phyloP scores from a whole-genome alignment of 35 echinoderm and acorn worm genomes.

The Amphiura filiformis region DNA sequence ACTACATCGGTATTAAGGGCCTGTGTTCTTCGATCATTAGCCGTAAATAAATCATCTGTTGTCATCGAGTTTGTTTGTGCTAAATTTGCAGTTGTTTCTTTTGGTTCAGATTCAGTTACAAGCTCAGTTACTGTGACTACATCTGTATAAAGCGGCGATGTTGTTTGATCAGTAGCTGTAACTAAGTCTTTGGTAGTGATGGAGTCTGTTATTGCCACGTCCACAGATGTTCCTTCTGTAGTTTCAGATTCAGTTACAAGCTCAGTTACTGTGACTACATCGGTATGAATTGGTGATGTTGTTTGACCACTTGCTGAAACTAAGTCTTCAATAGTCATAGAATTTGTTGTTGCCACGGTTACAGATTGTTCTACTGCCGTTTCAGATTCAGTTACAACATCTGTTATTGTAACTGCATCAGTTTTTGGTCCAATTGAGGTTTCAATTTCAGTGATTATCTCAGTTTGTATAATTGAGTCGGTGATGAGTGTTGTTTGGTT shows the following conservation, averaged over 20 bases:
- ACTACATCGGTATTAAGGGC: no score
- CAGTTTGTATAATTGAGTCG: no score
- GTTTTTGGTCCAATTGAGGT: neutral
- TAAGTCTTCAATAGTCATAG: no score
- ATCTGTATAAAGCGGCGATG: neutral
- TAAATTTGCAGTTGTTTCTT: neutral
- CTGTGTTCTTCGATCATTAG: no score
- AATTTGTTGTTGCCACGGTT: neutral
- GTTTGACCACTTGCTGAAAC: neutral
- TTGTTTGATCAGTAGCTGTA: neutral
- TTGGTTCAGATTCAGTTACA: neutral
- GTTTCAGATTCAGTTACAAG: neutral
- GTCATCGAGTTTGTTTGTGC: no score
- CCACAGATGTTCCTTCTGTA: neutral
- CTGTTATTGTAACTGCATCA: neutral
- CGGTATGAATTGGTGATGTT: neutral
- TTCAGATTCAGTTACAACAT: neutral
- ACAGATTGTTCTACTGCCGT: neutral
- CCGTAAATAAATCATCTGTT: no score
- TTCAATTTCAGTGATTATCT: no score
- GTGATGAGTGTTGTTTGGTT: no score
- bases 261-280: neutral
- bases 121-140: neutral
- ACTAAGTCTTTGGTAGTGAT: no score
- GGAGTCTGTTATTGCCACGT: no score